Conservation (phyloP, 1,140 invertebrate genomes). For the Trichomalopsis sarcophagae region DNA sequence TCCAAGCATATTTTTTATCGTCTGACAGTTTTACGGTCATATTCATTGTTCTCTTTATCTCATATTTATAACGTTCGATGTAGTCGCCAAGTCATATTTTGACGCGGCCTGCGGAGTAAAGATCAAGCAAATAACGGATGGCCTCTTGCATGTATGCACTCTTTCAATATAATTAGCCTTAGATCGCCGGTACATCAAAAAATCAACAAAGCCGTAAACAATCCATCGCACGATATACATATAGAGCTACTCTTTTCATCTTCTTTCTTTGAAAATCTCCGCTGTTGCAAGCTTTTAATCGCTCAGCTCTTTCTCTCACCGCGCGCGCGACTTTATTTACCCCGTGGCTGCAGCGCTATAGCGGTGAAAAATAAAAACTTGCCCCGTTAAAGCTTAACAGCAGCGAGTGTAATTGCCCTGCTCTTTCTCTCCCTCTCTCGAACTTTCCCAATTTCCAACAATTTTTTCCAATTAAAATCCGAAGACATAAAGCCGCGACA, state of each 20-base stretch:
- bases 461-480: conserved; percentile 17
- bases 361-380: background rate
- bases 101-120: too few species aligned
- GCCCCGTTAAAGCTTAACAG: background rate
- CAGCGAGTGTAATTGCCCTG: background rate
- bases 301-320: background rate
- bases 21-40: conserved; percentile 23
- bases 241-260: background rate
- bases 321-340: too few species aligned
- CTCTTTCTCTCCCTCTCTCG: too few species aligned
- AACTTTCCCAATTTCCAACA: conserved; percentile 23
- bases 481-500: background rate
- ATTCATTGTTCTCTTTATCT: conserved; percentile 22
- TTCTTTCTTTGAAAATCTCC: background rate
- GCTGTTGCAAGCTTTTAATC: background rate
- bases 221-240: too few species aligned
- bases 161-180: background rate
- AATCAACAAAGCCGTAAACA: background rate
- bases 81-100: background rate
- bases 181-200: too few species aligned
- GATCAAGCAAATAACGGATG: background rate
- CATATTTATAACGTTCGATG: conserved; percentile 27
- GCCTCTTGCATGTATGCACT: background rate
- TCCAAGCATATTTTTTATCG: conserved; percentile 23
- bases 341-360: background rate